Percentiles rank a stretch among this genome's conserved stretches.
These are phyloP conservation scores for Paradoxurus hermaphroditus DNA, from an alignment of 2,113 vertebrate species.

Conservation along the genomic window DNA sequence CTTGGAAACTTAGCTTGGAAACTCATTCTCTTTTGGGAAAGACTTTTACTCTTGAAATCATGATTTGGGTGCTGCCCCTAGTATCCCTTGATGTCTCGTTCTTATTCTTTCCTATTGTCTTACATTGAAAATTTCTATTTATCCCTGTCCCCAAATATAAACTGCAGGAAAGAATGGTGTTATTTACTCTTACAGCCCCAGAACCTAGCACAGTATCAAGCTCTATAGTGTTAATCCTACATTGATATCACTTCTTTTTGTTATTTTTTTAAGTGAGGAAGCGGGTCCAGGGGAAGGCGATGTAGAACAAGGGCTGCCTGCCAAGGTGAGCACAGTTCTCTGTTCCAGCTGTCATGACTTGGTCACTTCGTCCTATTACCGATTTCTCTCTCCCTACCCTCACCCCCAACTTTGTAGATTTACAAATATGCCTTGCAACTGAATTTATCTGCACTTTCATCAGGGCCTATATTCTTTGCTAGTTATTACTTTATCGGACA, in stretches of 20 bases:
- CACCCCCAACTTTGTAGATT: neutral
- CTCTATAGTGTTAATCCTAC: neutral
- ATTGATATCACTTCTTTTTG: neutral
- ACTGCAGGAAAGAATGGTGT: neutral
- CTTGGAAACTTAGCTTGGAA: neutral
- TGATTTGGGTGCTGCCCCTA: neutral
- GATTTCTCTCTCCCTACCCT: too few relatives aligned
- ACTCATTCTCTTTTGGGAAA: neutral
- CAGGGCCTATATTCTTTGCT: neutral
- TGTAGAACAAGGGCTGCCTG: slow-evolving; percentile 54
- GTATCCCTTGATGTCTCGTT: neutral
- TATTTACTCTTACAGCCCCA: neutral
- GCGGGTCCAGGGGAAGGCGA: slow-evolving; percentile 79
- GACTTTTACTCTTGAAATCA: neutral
- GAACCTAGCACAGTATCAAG: neutral
- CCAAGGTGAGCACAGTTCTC: slow-evolving; percentile 80
- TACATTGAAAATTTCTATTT: neutral
- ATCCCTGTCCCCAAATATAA: neutral
- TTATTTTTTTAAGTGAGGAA: slow-evolving; percentile 79
- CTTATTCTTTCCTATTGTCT: neutral
- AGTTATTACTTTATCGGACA: neutral
- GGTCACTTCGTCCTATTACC: neutral
- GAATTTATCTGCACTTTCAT: neutral
- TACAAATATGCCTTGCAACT: neutral
- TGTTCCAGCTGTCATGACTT: neutral